Evolutionary conservation across 2,113 vertebrate genomes (phyloP).

Genomic region (Ginglymostoma cirratum): DNA sequence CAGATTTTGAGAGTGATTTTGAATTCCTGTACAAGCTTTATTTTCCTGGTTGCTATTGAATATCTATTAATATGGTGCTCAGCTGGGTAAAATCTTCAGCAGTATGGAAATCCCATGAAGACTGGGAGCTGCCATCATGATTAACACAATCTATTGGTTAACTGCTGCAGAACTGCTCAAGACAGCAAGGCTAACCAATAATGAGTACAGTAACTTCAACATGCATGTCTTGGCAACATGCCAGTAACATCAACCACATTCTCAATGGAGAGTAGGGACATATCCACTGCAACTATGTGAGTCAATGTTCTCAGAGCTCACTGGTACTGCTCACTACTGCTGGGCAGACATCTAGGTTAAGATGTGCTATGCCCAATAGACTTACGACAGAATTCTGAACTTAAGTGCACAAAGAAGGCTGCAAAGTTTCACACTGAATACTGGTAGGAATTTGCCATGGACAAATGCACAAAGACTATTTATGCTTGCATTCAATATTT

Average conservation of each 20-base stretch:
- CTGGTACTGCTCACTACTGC: background rate
- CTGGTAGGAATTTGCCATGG: background rate
- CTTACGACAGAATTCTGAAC: background rate
- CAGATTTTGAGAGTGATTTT: background rate
- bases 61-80: background rate
- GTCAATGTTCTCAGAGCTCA: background rate
- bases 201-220: background rate
- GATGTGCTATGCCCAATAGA: background rate
- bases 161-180: background rate
- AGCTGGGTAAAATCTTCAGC: background rate
- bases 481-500: background rate
- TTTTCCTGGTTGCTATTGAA: background rate
- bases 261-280: background rate
- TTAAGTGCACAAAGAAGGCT: background rate
- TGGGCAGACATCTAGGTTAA: background rate
- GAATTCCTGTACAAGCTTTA: background rate
- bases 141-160: background rate
- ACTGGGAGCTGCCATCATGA: background rate
- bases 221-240: background rate
- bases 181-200: background rate
- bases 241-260: background rate
- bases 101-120: background rate
- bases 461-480: background rate
- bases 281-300: background rate
- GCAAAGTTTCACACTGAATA: background rate